Conservation (phyloP, 2,888 invertebrate species). For the Amphipoea lucens region DNA sequence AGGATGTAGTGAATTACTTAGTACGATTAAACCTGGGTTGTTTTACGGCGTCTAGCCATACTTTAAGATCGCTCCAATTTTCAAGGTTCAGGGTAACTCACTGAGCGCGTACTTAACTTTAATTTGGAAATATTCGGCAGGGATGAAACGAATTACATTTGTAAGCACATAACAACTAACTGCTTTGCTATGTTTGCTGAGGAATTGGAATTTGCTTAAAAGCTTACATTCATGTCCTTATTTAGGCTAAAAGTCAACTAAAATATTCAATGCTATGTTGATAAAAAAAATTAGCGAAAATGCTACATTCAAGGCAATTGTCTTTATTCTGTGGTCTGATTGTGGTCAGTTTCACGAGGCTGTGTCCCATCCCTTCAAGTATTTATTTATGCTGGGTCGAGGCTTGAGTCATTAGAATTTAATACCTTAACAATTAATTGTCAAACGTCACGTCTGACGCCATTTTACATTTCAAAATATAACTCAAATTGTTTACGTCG, state of each 20-base stretch:
- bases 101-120: constrained; percentile 25
- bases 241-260: background rate
- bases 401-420: constrained; percentile 38
- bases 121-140: constrained; percentile 37
- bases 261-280: background rate
- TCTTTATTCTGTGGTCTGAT: background rate
- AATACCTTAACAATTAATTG: constrained; percentile 57
- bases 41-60: constrained; percentile 41
- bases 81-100: constrained; percentile 34
- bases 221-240: background rate
- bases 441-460: constrained; percentile 42
- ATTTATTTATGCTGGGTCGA: constrained; percentile 40
- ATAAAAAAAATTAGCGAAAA: background rate
- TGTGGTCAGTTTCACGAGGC: constrained; percentile 1
- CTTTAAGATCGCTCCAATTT: constrained; percentile 36
- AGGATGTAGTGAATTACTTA: constrained; percentile 48
- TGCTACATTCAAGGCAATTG: background rate
- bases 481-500: constrained; percentile 30
- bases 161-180: constrained; percentile 35
- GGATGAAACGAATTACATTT: constrained; percentile 37
- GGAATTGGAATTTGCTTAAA: background rate
- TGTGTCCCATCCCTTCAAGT: constrained; percentile 8
- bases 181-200: constrained; percentile 13
- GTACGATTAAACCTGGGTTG: constrained; percentile 31
- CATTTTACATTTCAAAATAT: constrained; percentile 45